Percentiles rank a stretch among this genome's conserved stretches.
These are phyloP conservation scores for Scaptomyza hsui DNA, from an alignment of 1,140 invertebrate genomes.

Conservation along the genomic window DNA sequence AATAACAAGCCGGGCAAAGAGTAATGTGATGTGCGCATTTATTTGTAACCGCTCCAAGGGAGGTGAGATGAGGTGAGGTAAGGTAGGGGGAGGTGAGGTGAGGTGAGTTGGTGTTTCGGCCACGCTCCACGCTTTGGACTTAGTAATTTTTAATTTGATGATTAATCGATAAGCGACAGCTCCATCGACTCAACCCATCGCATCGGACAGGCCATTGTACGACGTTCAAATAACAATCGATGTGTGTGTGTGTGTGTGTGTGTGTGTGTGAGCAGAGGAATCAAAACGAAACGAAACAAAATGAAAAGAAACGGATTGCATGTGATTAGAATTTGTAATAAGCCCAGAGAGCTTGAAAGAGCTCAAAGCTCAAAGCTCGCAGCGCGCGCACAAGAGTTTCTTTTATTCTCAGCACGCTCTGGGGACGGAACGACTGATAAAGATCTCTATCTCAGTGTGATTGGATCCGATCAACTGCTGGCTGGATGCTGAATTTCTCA, in stretches of 20 bases:
- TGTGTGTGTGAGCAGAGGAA: constrained; percentile 4
- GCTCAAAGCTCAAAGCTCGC: constrained; percentile 36
- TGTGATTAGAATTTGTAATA: constrained; percentile 81
- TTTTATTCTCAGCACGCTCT: constrained; percentile 52
- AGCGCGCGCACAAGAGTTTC: constrained; percentile 7
- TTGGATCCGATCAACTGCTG: constrained; percentile 40
- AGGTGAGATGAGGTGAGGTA: not conserved
- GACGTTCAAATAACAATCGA: constrained; percentile 14
- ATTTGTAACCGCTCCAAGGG: constrained; percentile 37
- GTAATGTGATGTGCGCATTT: constrained; percentile 3
- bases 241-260: not conserved
- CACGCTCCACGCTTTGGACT: constrained; percentile 72
- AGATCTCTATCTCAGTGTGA: constrained; percentile 59
- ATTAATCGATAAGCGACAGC: constrained; percentile 78
- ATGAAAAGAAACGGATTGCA: constrained; percentile 59
- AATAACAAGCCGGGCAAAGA: constrained; percentile 21
- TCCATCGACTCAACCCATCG: constrained; percentile 30
- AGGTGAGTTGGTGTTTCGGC: constrained; percentile 54
- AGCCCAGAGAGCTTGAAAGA: constrained; percentile 28
- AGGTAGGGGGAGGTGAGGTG: not conserved
- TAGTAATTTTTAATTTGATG: constrained; percentile 81
- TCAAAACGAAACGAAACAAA: constrained; percentile 8
- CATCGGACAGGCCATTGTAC: constrained; percentile 58
- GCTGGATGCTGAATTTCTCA: constrained; percentile 20
- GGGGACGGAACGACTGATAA: constrained; percentile 37